A percentile compares a stretch with the other conserved stretches of the same genome.
Evolutionary conservation across 2,888 invertebrate genomes (phyloP).

Genomic region (Abscondita cerata): DNA sequence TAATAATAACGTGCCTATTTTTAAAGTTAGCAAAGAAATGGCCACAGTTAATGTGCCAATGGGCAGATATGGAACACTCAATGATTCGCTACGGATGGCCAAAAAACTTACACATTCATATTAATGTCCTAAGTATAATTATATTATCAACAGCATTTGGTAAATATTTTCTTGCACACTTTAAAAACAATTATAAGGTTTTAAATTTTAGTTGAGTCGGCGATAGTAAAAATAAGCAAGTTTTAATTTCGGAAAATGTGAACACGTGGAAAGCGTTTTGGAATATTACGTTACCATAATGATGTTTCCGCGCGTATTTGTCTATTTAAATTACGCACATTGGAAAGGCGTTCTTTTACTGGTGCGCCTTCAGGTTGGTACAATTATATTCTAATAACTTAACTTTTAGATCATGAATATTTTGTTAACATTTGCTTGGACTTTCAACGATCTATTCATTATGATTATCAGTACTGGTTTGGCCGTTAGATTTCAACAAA

Average conservation of each 20-base stretch:
- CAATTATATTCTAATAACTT: not conserved
- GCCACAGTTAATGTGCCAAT: constrained; percentile 56
- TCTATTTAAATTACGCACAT: constrained; percentile 28
- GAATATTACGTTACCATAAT: constrained; percentile 15
- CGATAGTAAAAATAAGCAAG: not conserved
- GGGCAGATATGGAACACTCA: constrained; percentile 56
- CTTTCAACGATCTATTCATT: constrained; percentile 52
- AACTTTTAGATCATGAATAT: constrained; percentile 47
- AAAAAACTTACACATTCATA: constrained; percentile 9
- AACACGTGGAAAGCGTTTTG: constrained; percentile 13
- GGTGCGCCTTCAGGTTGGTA: constrained; percentile 11
- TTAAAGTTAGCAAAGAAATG: constrained; percentile 60
- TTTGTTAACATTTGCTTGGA: constrained; percentile 48
- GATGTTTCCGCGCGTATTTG: constrained; percentile 35
- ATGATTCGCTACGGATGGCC: constrained; percentile 47
- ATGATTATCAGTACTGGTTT: constrained; percentile 49
- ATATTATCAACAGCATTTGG: constrained; percentile 8
- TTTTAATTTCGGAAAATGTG: not conserved
- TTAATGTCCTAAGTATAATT: constrained; percentile 1
- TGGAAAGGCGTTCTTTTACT: constrained; percentile 35
- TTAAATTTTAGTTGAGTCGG: constrained; percentile 6
- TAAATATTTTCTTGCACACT: not conserved
- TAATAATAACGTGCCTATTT: constrained; percentile 52
- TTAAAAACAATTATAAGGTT: not conserved
- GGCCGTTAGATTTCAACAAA: constrained; percentile 50